Conservation (phyloP, 2,113 vertebrate species). For the Chaetura pelagica region DNA sequence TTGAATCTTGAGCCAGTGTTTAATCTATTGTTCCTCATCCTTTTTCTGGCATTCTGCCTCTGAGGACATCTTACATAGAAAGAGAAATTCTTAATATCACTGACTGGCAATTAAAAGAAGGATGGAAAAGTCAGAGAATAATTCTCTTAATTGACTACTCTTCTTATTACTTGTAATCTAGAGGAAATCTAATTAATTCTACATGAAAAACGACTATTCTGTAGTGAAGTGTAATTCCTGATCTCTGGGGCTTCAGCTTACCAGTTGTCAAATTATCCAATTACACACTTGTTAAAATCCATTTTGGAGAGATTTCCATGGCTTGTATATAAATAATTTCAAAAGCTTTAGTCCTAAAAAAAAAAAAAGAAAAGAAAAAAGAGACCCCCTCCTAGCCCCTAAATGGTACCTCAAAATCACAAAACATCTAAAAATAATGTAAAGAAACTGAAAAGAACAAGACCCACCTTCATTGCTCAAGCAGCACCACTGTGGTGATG, state of each 20-base stretch:
- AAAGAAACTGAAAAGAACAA: not conserved
- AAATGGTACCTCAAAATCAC: not conserved
- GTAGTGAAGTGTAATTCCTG: constrained; percentile 43
- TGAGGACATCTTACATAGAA: not conserved
- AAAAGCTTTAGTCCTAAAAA: constrained; percentile 1
- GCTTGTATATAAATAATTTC: constrained; percentile 54
- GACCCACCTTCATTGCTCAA: not conserved
- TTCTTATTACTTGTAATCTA: constrained; percentile 45
- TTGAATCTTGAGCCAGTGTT: not conserved
- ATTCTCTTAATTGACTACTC: constrained; percentile 55
- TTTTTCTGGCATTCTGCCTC: not conserved
- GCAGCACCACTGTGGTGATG: not conserved
- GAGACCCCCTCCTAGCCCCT: not conserved
- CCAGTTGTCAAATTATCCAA: constrained; percentile 54
- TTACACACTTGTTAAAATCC: constrained; percentile 56
- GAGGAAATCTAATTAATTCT: constrained; percentile 67
- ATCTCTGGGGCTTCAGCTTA: constrained; percentile 46
- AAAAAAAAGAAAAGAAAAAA: not conserved
- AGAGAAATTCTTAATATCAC: not conserved
- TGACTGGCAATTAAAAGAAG: constrained; percentile 10
- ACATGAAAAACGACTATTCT: constrained; percentile 41
- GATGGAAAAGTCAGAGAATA: constrained; percentile 36
- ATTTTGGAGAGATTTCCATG: constrained; percentile 45
- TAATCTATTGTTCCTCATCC: not conserved
- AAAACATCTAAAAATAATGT: not conserved